These are phyloP conservation scores for Oeneis ivallda DNA, from an alignment of 2,888 invertebrate genomes.

Conservation along the genomic window DNA sequence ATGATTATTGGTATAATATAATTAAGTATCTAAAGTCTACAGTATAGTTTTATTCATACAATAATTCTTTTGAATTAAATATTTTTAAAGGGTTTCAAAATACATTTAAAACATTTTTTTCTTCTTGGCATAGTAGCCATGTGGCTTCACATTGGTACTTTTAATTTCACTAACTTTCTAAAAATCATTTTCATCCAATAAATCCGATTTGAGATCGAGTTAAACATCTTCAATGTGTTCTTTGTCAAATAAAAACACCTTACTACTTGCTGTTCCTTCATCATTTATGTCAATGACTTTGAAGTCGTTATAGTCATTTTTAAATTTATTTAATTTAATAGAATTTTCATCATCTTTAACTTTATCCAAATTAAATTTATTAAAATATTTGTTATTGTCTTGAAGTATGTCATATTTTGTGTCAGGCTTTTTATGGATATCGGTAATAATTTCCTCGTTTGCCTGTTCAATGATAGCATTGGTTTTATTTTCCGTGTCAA, in stretches of 20 bases:
- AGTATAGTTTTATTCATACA: constrained; percentile 45
- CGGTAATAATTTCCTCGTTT: constrained; percentile 28
- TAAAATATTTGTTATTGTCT: not conserved
- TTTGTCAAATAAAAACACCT: constrained; percentile 10
- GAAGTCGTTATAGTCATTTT: not conserved
- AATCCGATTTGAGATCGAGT: constrained; percentile 15
- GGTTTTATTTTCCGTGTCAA: constrained; percentile 2
- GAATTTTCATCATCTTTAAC: not conserved
- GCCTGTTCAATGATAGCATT: constrained; percentile 22
- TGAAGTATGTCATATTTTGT: constrained; percentile 13
- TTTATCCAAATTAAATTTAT: not conserved
- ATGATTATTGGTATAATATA: not conserved
- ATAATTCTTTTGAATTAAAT: constrained; percentile 37
- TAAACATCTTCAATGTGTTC: constrained; percentile 7
- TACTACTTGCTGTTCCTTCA: not conserved
- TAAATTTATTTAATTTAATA: not conserved
- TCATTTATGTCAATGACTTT: constrained; percentile 25
- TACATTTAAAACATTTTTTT: constrained; percentile 45
- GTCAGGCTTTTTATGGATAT: constrained; percentile 27
- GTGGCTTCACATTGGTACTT: constrained; percentile 26
- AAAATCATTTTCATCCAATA: constrained; percentile 22
- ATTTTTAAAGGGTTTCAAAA: constrained; percentile 40
- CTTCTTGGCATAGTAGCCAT: constrained; percentile 31
- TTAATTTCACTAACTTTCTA: constrained; percentile 28
- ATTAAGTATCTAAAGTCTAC: not conserved